Conservation (phyloP, 2,113 vertebrate species). For the Gymnorhina tibicen region DNA sequence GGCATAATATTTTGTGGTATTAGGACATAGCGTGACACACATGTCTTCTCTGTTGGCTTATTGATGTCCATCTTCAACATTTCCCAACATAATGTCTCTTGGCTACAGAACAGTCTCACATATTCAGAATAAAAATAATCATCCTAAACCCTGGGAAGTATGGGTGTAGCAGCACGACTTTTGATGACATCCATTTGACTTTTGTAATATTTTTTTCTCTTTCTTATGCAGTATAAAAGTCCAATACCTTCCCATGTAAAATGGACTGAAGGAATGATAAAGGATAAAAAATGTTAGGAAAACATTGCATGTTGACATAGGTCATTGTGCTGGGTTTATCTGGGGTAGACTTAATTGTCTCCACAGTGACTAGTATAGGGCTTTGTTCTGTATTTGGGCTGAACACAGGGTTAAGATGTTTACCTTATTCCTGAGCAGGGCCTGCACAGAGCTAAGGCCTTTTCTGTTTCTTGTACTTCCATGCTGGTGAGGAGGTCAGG, state of each 20-base stretch:
- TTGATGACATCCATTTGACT: not conserved
- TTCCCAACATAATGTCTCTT: not conserved
- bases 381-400: not conserved
- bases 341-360: not conserved
- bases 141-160: not conserved
- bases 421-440: not conserved
- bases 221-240: not conserved
- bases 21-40: not conserved
- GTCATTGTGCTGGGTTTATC: not conserved
- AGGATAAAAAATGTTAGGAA: not conserved
- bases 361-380: not conserved
- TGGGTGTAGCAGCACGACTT: not conserved
- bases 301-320: not conserved
- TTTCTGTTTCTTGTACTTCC: not conserved
- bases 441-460: not conserved
- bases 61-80: not conserved
- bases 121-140: not conserved
- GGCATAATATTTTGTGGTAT: slow-evolving; percentile 1
- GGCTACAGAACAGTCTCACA: not conserved
- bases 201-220: not conserved
- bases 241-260: not conserved
- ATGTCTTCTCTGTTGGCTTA: not conserved
- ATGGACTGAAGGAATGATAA: not conserved
- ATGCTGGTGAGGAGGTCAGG: not conserved
- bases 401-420: not conserved